A percentile compares a stretch with the other conserved stretches of the same genome.
phyloP scores from a whole-genome alignment of 2,888 invertebrate species.

The Oxyscelio sp. region DNA sequence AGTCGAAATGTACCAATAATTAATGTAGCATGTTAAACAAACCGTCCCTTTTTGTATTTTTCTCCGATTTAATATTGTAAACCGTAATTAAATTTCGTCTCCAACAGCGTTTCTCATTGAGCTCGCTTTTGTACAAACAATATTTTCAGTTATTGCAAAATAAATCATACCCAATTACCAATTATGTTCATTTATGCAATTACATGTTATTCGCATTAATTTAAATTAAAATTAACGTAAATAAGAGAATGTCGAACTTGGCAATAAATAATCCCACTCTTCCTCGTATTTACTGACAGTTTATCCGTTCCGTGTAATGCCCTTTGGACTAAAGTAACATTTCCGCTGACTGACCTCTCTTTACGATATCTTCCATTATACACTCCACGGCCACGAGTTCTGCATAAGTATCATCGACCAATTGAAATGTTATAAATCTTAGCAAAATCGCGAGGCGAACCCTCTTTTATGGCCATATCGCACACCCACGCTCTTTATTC shows the following conservation, averaged over 20 bases:
- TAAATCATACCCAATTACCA: no score
- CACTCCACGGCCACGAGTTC: constrained; percentile 61
- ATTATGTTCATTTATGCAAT: background rate
- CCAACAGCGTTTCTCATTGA: no score
- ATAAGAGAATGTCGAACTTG: background rate
- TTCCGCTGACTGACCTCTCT: constrained; percentile 69
- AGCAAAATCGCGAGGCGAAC: constrained; percentile 62
- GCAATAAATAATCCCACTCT: constrained; percentile 56
- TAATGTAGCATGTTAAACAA: no score
- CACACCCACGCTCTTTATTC: constrained; percentile 69
- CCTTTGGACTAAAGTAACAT: constrained; percentile 63
- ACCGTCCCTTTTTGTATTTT: no score
- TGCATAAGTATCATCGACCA: constrained; percentile 71
- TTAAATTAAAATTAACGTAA: background rate
- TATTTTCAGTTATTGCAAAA: no score
- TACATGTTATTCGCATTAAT: background rate
- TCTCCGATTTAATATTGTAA: no score
- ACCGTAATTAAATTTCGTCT: no score
- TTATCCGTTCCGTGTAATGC: constrained; percentile 53
- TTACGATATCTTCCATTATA: constrained; percentile 72
- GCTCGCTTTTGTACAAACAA: no score
- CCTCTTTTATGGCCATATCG: constrained; percentile 69
- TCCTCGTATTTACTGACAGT: constrained; percentile 37
- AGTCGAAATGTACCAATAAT: no score
- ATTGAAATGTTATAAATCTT: constrained; percentile 77